Base-by-base conservation (phyloP, 2,797 vertebrate species). In the Menidia menidia region DNA sequence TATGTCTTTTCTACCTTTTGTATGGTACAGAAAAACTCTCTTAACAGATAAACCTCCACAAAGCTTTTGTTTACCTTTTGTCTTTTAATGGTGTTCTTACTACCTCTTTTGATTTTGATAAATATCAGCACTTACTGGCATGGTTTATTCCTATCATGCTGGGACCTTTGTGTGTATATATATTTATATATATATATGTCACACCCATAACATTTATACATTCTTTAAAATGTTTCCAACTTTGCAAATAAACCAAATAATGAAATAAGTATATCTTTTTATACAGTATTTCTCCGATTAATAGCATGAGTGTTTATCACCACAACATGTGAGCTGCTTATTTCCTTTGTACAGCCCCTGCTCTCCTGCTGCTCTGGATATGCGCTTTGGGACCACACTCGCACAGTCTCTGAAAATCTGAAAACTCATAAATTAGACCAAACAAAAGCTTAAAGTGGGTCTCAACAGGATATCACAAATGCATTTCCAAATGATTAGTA, bases 291-390 rank as follows among this genome's bases (percentile, higher is more conserved):
- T 73, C 25, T 61, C 42, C 47, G 41, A 75, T 48, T 35, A 67
- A 60, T 64, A 58, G 14, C 31, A 4, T 32, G 33, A 4, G 59
- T 44, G 13, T 67, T 75, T 60, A 64, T 61, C n/a, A 8, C 47
- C 16, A 41, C 55, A 64, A 44, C 58, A 71, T 64, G 50, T 43
- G 62, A 54, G 55, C 53, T 30, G 33, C 72, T 60, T 68, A 45
- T 64, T 68, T 78, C 60, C 69, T 51, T 39, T 50, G 51, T 41
- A 61, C 55, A 43, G 68, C 31, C 64, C 65, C 76, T 77, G 51
- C 18, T 45, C 47, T 63, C 72, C 68, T 52, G 68, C 72, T 77
- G 74, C 67, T 73, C 81, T 67, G 75, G 68, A 75, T 75, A 60
- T 68, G 48, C 61, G 67, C 77, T 77, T 63, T 57, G 60, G 59